Conservation (phyloP, 2,113 vertebrate species). For the Laticauda colubrina region DNA sequence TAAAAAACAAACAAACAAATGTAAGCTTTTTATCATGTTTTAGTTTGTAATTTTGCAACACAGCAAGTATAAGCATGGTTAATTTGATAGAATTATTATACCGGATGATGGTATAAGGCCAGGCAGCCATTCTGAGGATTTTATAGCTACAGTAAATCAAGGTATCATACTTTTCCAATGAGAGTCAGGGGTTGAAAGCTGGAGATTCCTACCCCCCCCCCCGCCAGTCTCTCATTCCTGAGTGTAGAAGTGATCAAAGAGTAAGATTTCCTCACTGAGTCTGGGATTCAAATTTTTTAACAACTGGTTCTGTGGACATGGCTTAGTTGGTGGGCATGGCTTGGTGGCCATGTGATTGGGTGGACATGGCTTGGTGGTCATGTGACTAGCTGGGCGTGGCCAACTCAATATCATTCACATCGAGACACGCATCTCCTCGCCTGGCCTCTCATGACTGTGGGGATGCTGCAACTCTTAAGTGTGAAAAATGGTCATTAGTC, state of each 20-base stretch:
- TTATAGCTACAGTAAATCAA: not conserved
- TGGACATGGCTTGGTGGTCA: no score
- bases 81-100: not conserved
- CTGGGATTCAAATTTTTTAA: not conserved
- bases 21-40: not conserved
- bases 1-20: not conserved
- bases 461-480: no score
- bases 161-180: not conserved
- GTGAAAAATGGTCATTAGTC: no score
- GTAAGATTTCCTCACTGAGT: not conserved
- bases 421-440: no score
- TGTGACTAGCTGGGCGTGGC: no score
- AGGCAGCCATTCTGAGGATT: not conserved
- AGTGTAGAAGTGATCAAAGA: not conserved
- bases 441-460: no score
- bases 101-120: not conserved
- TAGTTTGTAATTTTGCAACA: not conserved
- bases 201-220: not conserved
- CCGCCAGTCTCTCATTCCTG: not conserved
- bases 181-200: not conserved
- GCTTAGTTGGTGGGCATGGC: no score
- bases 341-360: no score
- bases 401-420: no score
- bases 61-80: not conserved
- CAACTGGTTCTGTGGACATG: no score